Percentiles rank a stretch among this genome's conserved stretches.
phyloP scores from a whole-genome alignment of 2,888 invertebrate species.

The Halictus quadricinctus region DNA sequence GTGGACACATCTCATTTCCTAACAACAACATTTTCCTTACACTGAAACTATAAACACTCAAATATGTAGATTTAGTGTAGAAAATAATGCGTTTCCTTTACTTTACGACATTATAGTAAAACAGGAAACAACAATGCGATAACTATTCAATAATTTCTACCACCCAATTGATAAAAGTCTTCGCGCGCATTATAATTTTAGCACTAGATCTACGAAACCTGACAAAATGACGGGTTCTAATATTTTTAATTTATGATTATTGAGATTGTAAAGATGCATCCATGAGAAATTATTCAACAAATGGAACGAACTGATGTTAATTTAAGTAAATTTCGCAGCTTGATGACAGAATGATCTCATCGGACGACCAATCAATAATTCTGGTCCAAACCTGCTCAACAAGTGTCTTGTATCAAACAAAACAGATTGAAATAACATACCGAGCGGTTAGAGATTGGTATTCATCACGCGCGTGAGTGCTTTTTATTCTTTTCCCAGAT shows the following conservation, averaged over 20 bases:
- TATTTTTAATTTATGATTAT: no score
- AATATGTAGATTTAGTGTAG: neutral
- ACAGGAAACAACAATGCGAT: neutral
- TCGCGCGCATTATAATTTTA: neutral
- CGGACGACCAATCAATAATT: conserved; percentile 27
- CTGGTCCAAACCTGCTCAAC: conserved; percentile 13
- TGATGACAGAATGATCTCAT: neutral
- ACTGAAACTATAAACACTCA: neutral
- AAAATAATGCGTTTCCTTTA: neutral
- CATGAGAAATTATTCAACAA: no score
- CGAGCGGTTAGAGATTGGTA: neutral
- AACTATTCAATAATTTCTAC: neutral
- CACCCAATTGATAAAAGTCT: neutral
- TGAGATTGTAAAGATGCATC: no score
- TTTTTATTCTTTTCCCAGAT: neutral
- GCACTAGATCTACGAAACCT: no score
- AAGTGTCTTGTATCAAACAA: conserved; percentile 7
- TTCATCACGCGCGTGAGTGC: neutral
- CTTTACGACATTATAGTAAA: neutral
- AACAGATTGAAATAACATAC: conserved; percentile 17
- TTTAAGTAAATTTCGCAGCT: conserved; percentile 13
- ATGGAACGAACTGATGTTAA: neutral
- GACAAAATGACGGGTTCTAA: no score
- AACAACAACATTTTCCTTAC: neutral
- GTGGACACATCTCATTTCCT: neutral